Percentiles rank a stretch among this genome's conserved stretches.
phyloP scores from a whole-genome alignment of 1,140 invertebrate genomes.

The Amphibalanus amphitrite region DNA sequence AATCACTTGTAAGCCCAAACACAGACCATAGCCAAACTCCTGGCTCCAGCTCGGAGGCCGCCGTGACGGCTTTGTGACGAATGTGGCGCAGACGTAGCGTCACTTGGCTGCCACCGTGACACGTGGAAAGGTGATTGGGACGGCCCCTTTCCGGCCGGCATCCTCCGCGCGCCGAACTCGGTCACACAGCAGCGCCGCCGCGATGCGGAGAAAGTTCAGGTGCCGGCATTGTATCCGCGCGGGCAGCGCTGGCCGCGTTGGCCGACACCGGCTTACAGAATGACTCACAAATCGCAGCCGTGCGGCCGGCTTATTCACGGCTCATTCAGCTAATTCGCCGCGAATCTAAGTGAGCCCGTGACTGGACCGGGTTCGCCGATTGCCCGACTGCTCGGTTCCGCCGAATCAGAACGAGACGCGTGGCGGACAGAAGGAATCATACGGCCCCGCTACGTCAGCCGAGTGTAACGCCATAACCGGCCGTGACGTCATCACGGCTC shows the following conservation, averaged over 20 bases:
- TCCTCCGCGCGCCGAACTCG: neutral
- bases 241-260: neutral
- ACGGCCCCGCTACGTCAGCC: too few species aligned
- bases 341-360: neutral
- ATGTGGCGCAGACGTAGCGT: too few species aligned
- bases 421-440: too few species aligned
- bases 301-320: neutral
- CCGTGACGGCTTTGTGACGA: too few species aligned
- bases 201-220: neutral
- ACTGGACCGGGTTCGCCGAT: neutral
- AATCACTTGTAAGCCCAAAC: too few species aligned
- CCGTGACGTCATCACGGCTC: too few species aligned
- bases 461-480: too few species aligned
- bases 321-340: neutral
- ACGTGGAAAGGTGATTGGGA: neutral
- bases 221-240: neutral
- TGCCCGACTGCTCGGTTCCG: neutral
- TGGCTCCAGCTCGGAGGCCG: too few species aligned
- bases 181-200: neutral
- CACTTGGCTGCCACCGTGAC: too few species aligned
- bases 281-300: neutral
- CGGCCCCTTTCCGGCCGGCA: neutral
- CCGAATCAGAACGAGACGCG: neutral
- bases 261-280: neutral
- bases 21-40: too few species aligned